These are phyloP conservation scores for Sycophaga agraensis DNA, from an alignment of 1,140 invertebrate species.

Conservation along the genomic window DNA sequence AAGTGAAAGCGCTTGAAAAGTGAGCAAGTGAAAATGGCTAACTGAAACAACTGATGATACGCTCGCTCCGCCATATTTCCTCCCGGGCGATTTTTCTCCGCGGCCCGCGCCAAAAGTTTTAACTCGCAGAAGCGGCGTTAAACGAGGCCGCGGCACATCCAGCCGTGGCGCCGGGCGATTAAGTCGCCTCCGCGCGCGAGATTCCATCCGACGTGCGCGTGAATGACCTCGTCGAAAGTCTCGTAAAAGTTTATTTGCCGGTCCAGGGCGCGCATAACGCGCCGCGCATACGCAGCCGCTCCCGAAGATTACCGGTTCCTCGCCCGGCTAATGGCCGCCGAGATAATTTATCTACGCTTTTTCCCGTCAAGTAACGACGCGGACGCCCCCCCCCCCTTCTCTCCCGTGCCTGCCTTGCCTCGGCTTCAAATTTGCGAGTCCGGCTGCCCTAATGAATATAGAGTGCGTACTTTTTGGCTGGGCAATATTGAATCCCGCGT, in stretches of 20 bases:
- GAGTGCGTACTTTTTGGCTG: too few species aligned
- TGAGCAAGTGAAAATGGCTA: too few species aligned
- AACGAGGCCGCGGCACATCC: too few species aligned
- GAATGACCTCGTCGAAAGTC: slow-evolving; percentile 6
- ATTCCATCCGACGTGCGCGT: background rate
- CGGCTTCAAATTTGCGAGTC: background rate
- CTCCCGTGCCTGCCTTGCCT: background rate
- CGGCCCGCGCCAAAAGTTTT: too few species aligned
- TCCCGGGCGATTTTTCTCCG: too few species aligned
- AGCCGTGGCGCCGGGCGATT: background rate
- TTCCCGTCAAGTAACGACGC: slow-evolving; percentile 6
- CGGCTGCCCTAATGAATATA: too few species aligned
- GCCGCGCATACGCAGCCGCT: background rate
- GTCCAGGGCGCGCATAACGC: too few species aligned
- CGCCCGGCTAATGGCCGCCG: background rate
- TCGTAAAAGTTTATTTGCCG: slow-evolving; percentile 13
- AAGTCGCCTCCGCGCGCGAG: background rate
- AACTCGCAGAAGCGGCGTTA: too few species aligned
- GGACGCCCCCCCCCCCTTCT: background rate
- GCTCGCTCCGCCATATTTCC: too few species aligned
- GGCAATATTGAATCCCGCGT: too few species aligned
- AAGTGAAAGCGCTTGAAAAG: too few species aligned
- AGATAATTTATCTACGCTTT: slow-evolving; percentile 7
- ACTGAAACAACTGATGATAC: too few species aligned
- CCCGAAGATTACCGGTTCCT: slow-evolving; percentile 17